Percentiles rank a stretch among this genome's conserved stretches.
These are phyloP conservation scores for Steromphala cineraria DNA, from an alignment of 2,888 invertebrate genomes.

Conservation along the genomic window DNA sequence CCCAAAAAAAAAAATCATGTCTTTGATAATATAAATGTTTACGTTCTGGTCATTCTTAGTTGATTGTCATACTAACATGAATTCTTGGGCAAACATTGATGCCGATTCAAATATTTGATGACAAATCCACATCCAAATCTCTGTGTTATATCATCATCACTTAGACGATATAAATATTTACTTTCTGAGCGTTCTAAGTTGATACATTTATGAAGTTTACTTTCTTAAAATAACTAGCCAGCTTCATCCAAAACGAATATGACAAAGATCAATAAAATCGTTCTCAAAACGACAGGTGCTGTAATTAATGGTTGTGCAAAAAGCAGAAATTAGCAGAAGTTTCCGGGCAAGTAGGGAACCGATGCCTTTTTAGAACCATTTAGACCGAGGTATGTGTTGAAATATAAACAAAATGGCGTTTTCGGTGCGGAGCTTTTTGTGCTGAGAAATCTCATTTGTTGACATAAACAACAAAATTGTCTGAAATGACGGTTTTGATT, in stretches of 20 bases:
- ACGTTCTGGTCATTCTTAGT: too few relatives aligned
- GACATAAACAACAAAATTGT: not conserved
- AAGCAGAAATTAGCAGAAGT: not conserved
- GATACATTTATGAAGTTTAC: constrained; percentile 4
- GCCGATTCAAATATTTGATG: too few relatives aligned
- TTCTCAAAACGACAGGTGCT: not conserved
- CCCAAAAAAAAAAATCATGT: too few relatives aligned
- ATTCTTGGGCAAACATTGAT: too few relatives aligned
- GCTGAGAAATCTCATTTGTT: not conserved
- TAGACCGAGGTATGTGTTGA: not conserved
- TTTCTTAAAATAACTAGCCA: not conserved
- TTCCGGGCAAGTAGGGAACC: not conserved
- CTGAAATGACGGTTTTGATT: not conserved
- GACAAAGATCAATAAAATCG: not conserved
- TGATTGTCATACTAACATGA: too few relatives aligned
- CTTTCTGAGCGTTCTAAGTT: not conserved
- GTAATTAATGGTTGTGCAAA: not conserved
- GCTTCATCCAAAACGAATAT: not conserved
- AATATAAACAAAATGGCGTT: not conserved
- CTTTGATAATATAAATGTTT: too few relatives aligned
- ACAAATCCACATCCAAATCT: too few relatives aligned
- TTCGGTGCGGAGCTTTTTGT: not conserved
- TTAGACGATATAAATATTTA: not conserved
- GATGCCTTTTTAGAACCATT: not conserved
- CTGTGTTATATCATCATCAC: too few relatives aligned